Evolutionary conservation across 64 coral and sea anemone genomes (phyloP).

Genomic region (Stichodactyla helianthus): DNA sequence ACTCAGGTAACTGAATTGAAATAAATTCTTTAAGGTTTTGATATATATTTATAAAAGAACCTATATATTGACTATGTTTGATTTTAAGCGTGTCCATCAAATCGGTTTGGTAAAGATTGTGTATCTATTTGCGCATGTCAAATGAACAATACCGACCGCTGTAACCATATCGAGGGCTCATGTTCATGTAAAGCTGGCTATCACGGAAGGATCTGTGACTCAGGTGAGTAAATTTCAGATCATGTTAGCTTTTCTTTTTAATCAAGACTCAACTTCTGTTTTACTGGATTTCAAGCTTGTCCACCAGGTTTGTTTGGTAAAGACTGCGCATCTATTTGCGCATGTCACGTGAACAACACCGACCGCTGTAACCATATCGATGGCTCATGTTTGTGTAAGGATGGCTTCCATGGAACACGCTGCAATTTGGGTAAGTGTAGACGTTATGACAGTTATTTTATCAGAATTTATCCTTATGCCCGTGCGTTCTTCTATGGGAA

Average conservation of each 20-base stretch:
- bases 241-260: not conserved
- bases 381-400: constrained; percentile 55
- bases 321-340: constrained; percentile 28
- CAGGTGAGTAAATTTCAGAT: not conserved
- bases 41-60: too few relatives aligned
- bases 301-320: constrained; percentile 17
- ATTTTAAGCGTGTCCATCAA: not conserved
- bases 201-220: constrained; percentile 9
- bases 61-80: not conserved
- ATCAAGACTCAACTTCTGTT: too few relatives aligned
- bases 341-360: constrained; percentile 21
- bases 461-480: too few relatives aligned
- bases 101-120: constrained; percentile 30
- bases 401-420: constrained; percentile 27
- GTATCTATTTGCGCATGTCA: constrained; percentile 25
- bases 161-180: constrained; percentile 44
- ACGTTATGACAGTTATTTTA: too few relatives aligned
- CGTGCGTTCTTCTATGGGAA: too few relatives aligned
- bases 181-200: constrained; percentile 55
- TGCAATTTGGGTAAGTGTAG: not conserved
- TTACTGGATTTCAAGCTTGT: constrained; percentile 17
- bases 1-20: not conserved
- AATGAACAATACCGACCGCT: constrained; percentile 28
- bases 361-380: constrained; percentile 39
- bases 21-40: too few relatives aligned